Evolutionary conservation across 1,140 invertebrate species (phyloP).

Genomic region (Leptopilina boulardi): DNA sequence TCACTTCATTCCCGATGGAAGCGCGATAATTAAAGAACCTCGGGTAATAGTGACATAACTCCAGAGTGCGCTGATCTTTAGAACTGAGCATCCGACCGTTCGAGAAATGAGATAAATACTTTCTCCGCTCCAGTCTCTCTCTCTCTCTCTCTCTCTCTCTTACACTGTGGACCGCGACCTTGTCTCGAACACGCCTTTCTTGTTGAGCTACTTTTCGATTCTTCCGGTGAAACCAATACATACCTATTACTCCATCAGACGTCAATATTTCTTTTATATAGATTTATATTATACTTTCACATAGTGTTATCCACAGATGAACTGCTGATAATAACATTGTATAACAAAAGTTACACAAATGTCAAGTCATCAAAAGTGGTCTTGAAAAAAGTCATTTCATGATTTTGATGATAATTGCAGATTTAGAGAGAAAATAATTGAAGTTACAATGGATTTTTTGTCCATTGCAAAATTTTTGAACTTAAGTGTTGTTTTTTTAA

Average conservation of each 20-base stretch:
- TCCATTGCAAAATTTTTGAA: too few species aligned
- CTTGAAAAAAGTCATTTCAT: too few species aligned
- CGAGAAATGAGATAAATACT: constrained; percentile 28
- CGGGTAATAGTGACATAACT: constrained; percentile 32
- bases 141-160: too few species aligned
- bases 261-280: constrained; percentile 8
- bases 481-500: too few species aligned
- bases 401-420: too few species aligned
- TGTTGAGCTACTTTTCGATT: constrained; percentile 30
- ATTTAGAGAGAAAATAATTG: too few species aligned
- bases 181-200: constrained; percentile 29
- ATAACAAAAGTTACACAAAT: background rate
- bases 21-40: constrained; percentile 29
- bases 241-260: constrained; percentile 4
- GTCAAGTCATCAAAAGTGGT: background rate
- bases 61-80: constrained; percentile 30
- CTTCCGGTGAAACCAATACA: constrained; percentile 28
- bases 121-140: constrained; percentile 32
- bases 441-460: too few species aligned
- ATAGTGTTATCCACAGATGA: background rate
- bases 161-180: constrained; percentile 31
- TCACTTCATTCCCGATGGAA: constrained; percentile 7
- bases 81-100: constrained; percentile 25
- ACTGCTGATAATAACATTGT: constrained; percentile 10
- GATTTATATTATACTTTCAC: background rate